Evolutionary conservation across 2,113 vertebrate genomes (phyloP), one percentile per base, ranked within the genome.

Genomic region (Rana temporaria): DNA sequence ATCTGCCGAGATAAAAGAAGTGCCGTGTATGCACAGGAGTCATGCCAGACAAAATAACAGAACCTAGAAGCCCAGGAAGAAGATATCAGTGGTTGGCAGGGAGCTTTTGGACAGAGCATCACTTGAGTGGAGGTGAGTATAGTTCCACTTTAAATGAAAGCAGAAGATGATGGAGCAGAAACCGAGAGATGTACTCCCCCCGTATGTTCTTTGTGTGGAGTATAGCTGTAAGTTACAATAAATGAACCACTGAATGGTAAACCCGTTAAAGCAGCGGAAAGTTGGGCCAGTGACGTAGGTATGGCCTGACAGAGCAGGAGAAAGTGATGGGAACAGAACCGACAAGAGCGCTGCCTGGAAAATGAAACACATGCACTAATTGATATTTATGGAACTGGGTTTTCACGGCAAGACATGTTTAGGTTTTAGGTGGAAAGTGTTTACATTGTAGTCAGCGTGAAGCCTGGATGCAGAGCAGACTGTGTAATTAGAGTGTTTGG

Each of bases 241-340:
- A 79, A 79, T 79, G 68, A 59, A 32, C 52, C 55, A 6, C 77
- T 68, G 65, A 67, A 55, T 79, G 77, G 77, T 79, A 79, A 79
- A 68, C 65, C 65, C 53, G 42, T 79, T 79, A 79, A 52, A 38
- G 77, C 77, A 34, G 55, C 60, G 77, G 65, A 79, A 79, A 69
- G 77, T 79, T 59, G 65, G 64, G 42, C 14, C 52, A 68, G 64
- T 57, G 77, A 68, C 65, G 55, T 59, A 42, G 65, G 32, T 79
- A 57, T 19, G 20, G n/a, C 4, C 17, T 48, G 2, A 56, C 24
- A 30, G 65, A 79, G 65, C 26, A 7, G 17, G 53, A 57, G 77
- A 69, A 56, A 42, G 77, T 38, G 20, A n/a, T 68, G 30, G 53
- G 24, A 42, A 42, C 65, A 24, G 65, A 59, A 52, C 24, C 53